A percentile compares a stretch with the other conserved stretches of the same genome.
Evolutionary conservation across 2,113 vertebrate genomes (phyloP).

Genomic region (Sciurus niger): DNA sequence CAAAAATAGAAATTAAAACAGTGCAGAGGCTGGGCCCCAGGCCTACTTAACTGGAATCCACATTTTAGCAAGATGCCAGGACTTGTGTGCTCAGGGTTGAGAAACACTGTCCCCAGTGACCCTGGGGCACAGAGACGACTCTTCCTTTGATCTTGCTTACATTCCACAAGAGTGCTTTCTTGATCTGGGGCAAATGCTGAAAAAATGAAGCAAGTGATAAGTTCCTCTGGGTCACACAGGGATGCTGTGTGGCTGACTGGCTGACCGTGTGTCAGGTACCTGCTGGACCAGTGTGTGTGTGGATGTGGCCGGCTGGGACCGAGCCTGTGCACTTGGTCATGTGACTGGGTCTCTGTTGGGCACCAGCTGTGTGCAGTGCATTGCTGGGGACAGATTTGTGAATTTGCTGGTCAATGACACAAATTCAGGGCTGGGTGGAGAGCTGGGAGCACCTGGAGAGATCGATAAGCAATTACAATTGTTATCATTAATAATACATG

Average conservation of each 20-base stretch:
- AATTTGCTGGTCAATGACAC: conserved; percentile 8
- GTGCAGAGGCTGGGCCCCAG: background rate
- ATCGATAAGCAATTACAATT: conserved; percentile 57
- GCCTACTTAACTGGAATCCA: background rate
- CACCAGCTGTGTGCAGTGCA: rapidly evolving
- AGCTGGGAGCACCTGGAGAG: background rate
- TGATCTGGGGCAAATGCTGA: background rate
- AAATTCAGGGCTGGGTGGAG: background rate
- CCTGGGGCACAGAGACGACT: background rate
- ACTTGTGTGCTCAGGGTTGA: background rate
- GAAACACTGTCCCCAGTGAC: rapidly evolving
- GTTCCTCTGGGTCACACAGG: background rate
- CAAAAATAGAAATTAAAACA: too few relatives aligned
- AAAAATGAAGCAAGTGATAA: background rate
- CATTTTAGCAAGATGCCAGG: background rate
- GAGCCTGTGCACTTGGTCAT: rapidly evolving
- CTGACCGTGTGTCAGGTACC: rapidly evolving
- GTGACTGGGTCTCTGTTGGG: background rate
- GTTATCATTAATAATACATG: conserved; percentile 54
- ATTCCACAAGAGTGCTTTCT: background rate
- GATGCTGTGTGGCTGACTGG: rapidly evolving
- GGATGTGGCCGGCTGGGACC: rapidly evolving
- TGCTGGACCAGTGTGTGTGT: rapidly evolving
- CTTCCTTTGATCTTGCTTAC: background rate
- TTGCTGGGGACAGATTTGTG: background rate